Conservation (phyloP, 1,140 invertebrate genomes). For the Caerostris darwini region DNA sequence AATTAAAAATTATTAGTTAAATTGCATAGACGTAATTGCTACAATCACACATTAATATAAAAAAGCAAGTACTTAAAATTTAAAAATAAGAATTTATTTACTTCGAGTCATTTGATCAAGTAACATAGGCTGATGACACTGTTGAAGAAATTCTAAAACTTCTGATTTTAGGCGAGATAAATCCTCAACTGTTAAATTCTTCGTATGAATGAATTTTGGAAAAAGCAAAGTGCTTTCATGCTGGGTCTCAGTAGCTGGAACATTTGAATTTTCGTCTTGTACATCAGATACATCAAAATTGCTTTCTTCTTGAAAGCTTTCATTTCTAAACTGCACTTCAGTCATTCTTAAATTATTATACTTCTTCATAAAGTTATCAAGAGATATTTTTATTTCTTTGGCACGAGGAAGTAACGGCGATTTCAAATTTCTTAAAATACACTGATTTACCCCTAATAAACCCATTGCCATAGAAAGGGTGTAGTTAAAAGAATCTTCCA, state of each 20-base stretch:
- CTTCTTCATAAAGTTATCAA: conserved; percentile 36
- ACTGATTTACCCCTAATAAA: conserved; percentile 28
- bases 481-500: conserved; percentile 20
- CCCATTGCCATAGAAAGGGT: conserved; percentile 40
- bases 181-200: conserved; percentile 9
- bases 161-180: conserved; percentile 11
- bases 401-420: neutral
- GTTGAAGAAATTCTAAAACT: conserved; percentile 17
- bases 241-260: neutral
- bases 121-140: conserved; percentile 58
- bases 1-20: neutral
- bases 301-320: neutral
- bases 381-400: neutral
- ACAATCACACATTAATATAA: neutral
- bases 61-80: neutral
- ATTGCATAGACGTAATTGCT: neutral
- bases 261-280: neutral
- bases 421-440: neutral
- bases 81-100: neutral
- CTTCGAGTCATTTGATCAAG: conserved; percentile 30
- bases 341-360: conserved; percentile 19
- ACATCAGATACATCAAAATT: neutral
- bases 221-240: neutral
- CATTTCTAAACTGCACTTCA: neutral
- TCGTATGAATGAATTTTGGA: neutral